Evolutionary conservation across 1,140 invertebrate genomes (phyloP), one percentile per base, ranked within the genome.

Genomic region (Aphaenogaster floridana): DNA sequence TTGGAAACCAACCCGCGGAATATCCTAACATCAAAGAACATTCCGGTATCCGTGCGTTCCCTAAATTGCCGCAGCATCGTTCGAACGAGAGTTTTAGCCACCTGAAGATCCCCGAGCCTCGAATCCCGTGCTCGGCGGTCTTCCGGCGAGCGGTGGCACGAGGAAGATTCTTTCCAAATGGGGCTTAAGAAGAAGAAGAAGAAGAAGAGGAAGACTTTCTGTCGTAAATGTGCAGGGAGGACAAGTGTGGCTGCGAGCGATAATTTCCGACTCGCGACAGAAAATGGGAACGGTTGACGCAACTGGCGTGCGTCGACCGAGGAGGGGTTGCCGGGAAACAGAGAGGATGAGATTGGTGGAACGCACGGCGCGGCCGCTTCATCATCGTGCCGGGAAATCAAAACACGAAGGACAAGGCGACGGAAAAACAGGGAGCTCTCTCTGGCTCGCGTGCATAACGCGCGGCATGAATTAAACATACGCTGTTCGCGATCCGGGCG

Each of bases 381-480:
- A 61, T 72, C 68, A 48, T 72, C 79, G 39, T 28, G 68, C 68
- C 52, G 68, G 54, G 45, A 76, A 76, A 84, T 84, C 80, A 84
- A 84, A 74, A 63, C 69, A 61, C 68, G 68, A 61, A 50, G 69
- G 69, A 63, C 54, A 84, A 63, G 80, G 45, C 57, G 80, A 39
- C 21, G 54, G 80, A 61, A 84, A 84, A 74, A 61, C 54, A 36
- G 52, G 80, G 68, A 74, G 69, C 68, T 57, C 48, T 57, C 48
- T 28, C 52, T n/a, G 39, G 50, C 79, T 84, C 80, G 69, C 54
- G 69, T 84, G 69, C 68, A 83, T 83, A 83, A 71, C 68, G 42
- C 52, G 52, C 42, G 54, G n/a, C 69, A 84, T 84, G 80, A 84
- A 84, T 84, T 84, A 84, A 84, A 74, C 80, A 84, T 84, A 84